Conservation (phyloP, 2,797 vertebrate species). For the Tamandua tetradactyla region DNA sequence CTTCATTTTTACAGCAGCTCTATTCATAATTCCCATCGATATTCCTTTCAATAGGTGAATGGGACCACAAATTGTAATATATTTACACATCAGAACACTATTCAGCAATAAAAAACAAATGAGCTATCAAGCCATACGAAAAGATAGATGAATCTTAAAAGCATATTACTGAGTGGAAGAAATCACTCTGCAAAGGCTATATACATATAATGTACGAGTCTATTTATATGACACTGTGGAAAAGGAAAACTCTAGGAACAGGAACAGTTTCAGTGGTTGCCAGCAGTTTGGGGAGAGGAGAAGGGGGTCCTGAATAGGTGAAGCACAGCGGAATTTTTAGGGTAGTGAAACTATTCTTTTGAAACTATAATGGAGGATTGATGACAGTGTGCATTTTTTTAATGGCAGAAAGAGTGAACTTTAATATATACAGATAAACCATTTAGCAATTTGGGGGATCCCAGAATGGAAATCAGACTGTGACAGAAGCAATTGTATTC, state of each 20-base stretch:
- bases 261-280: neutral
- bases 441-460: neutral
- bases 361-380: neutral
- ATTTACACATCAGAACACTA: neutral
- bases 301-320: neutral
- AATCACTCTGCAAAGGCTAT: neutral
- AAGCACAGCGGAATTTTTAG: neutral
- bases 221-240: neutral
- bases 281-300: neutral
- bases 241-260: neutral
- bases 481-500: neutral
- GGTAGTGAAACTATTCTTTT: neutral
- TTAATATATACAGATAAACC: neutral
- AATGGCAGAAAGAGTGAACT: neutral
- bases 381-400: neutral
- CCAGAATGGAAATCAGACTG: neutral
- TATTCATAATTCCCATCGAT: neutral
- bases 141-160: neutral
- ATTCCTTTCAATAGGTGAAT: neutral
- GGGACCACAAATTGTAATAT: neutral
- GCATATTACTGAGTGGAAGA: neutral
- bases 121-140: neutral
- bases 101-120: neutral
- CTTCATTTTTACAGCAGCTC: neutral
- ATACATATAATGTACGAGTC: too few species aligned